phyloP scores from a whole-genome alignment of 2,888 invertebrate species.

The Penaeus monodon region DNA sequence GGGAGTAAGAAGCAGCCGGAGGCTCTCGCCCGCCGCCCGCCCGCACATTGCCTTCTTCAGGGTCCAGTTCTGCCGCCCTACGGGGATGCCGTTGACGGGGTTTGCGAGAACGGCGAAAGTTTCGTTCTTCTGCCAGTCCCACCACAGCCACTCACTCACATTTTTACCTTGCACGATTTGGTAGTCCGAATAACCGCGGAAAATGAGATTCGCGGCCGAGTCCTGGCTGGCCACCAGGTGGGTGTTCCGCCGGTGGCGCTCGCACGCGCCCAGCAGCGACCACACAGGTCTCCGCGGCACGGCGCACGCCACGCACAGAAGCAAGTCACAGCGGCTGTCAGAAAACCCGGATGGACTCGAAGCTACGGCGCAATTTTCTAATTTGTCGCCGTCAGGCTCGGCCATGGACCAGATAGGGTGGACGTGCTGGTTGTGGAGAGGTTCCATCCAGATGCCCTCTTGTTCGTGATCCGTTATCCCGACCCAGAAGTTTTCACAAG shows the following conservation, averaged over 20 bases:
- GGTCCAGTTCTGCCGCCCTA: slow-evolving; percentile 57
- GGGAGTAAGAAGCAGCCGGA: slow-evolving; percentile 51
- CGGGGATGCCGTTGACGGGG: slow-evolving; percentile 44
- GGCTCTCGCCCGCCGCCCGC: slow-evolving; percentile 31
- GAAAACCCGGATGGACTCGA: slow-evolving; percentile 35
- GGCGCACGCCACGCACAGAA: slow-evolving; percentile 50
- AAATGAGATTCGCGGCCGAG: slow-evolving; percentile 31
- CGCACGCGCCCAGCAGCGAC: slow-evolving; percentile 56
- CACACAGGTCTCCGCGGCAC: slow-evolving; percentile 53
- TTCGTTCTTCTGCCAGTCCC: slow-evolving; percentile 48
- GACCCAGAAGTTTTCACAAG: slow-evolving; percentile 53
- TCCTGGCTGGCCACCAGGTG: slow-evolving; percentile 54
- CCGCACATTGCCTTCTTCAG: slow-evolving; percentile 52
- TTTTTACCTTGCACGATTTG: slow-evolving; percentile 31
- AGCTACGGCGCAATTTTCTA: slow-evolving; percentile 60
- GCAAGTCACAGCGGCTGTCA: slow-evolving; percentile 51
- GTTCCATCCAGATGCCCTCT: slow-evolving; percentile 56
- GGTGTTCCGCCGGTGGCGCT: slow-evolving; percentile 53
- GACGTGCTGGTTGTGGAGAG: slow-evolving; percentile 29
- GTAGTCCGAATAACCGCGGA: slow-evolving; percentile 59
- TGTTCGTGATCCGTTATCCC: slow-evolving; percentile 52
- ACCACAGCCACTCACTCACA: slow-evolving; percentile 47
- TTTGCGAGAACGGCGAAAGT: slow-evolving; percentile 47
- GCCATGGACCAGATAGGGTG: slow-evolving; percentile 48
- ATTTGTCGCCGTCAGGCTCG: slow-evolving; percentile 52